Base-by-base conservation (phyloP, 92 coral and sea anemone species). In the Phymanthus crucifer region DNA sequence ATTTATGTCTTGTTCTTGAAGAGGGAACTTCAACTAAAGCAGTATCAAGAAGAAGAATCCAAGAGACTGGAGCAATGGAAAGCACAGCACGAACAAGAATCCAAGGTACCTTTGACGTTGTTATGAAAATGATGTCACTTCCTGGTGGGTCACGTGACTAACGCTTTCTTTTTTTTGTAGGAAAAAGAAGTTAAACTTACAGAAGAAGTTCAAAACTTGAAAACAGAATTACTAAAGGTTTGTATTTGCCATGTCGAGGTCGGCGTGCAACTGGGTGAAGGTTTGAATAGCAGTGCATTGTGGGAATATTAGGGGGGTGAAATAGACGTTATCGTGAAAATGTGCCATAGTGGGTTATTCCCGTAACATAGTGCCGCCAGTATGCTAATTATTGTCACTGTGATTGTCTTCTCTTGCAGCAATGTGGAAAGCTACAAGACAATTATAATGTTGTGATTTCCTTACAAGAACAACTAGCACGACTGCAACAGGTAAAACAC, bases 381-480 rank as follows among this genome's bases (percentile, higher is more conserved):
- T 11, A 9, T 45, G 50, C 4, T 45, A 9, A 45, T 45, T 45
- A 11, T 11, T 45, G 50, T 43, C 50, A 4, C 8, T 43, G 26
- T 40, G 27, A 9, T 0, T 43, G n/a, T 40, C 26, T 72, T 19
- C 70, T 50, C 31, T 73, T 82, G 2, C 85, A 95, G 98, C 98
- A 95, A 95, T 93, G 85, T 65, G 87, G 91, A 43, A 94, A 95
- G 77, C 95, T 95, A 33, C 98, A 95, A 81, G 98, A 93, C 52
- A 95, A 95, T 80, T 95, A 83, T 75, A 89, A 91, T 78, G 93
- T 95, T 79, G 98, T 95, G 7, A 79, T 95, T 9, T 88, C 98
- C 2, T 83, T 95, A 14, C 98, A 95, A 75, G 98, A 95, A 64
- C 98, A 95, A 75, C 84, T 95, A 37, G 97, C 98, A 31, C 87